phyloP scores from a whole-genome alignment of 2,113 vertebrate genomes.

The Cheilinus undulatus region DNA sequence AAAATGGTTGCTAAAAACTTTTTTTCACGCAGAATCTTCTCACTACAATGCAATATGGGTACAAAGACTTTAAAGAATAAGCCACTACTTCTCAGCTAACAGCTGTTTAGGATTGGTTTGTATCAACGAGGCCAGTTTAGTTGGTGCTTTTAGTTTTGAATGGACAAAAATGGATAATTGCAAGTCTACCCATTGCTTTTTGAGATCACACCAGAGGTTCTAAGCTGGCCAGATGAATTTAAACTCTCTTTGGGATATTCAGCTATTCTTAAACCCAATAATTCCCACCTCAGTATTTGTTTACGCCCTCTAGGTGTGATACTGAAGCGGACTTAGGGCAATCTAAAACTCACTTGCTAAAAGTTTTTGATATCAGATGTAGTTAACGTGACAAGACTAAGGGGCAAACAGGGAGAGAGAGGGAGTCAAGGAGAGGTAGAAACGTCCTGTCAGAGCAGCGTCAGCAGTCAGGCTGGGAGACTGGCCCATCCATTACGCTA shows the following conservation, averaged over 20 bases:
- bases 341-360: constrained; percentile 5
- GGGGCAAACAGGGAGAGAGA: constrained; percentile 18
- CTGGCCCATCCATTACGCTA: constrained; percentile 71
- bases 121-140: not conserved
- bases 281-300: constrained; percentile 11
- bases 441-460: constrained; percentile 73
- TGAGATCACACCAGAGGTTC: not conserved
- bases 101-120: not conserved
- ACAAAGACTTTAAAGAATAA: not conserved
- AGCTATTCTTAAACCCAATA: constrained; percentile 22
- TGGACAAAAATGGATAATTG: not conserved
- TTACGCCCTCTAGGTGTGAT: constrained; percentile 11
- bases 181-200: not conserved
- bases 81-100: too few relatives aligned
- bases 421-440: constrained; percentile 65
- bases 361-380: constrained; percentile 44
- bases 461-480: constrained; percentile 72
- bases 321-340: not conserved
- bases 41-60: too few relatives aligned
- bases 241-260: not conserved
- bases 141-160: not conserved
- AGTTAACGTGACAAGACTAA: constrained; percentile 50
- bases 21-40: too few relatives aligned
- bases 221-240: not conserved
- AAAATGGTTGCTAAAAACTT: too few relatives aligned